Evolutionary conservation across 1,140 invertebrate genomes (phyloP), one percentile per base, ranked within the genome.

Genomic region (Bombus terrestris): DNA sequence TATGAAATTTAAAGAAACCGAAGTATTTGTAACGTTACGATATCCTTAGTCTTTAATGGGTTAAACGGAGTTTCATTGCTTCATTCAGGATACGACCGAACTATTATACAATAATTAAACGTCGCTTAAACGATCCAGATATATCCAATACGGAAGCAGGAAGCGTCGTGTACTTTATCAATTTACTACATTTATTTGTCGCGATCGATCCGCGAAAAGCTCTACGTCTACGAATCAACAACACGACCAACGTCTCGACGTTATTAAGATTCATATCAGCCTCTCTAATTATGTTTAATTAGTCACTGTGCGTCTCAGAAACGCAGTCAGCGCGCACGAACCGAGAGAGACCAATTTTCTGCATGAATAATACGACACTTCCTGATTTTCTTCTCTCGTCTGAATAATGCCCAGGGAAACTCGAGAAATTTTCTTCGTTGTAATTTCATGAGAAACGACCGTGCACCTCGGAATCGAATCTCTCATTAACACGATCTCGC

Each of bases 381-480:
- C 81, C 81, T 76, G 68, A 83, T 83, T 83, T 83, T 68, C 57
- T 82, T 74, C 71, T 43, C 25, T 47, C 32, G 39, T 18, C 28
- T 10, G 28, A 41, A 12, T 39, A 83, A 66, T 35, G 18, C 13
- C 5, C 18, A 18, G 69, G 71, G 78, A 80, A 80, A 80, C 78
- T 37, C 78, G 78, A 69, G 64, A 80, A 53, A 80, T 80, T 80
- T 80, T 69, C 78, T 47, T 69, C 64, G n/a, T 32, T 25, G 13
- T 47, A 37, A 69, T 80, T 68, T 5, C 39, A 32, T 69, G 43
- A 37, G 78, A 80, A 69, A 80, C 62, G 32, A 66, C n/a, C 57
- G 57, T 41, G 59, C n/a, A 64, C 81, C 10, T 37, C 28, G 15
- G 47, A 22, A 43, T 35, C 10, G 35, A 75, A 75, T 39, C n/a